phyloP scores from a whole-genome alignment of 2,888 invertebrate genomes.

The Drosophila nigricruria region DNA sequence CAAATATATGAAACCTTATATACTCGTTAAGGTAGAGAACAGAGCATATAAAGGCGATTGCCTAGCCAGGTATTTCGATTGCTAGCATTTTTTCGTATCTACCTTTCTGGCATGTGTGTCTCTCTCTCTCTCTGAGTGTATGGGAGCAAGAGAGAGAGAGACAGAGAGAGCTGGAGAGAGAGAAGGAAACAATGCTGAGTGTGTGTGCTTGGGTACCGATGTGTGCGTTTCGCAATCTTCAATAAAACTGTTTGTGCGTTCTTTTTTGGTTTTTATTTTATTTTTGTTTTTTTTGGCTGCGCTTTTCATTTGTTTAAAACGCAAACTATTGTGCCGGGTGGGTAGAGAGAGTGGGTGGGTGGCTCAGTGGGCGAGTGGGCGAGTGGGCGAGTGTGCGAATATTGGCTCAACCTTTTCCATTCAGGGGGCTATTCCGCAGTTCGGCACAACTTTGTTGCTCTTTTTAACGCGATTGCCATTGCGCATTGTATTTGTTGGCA shows the following conservation, averaged over 20 bases:
- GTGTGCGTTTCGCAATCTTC: constrained; percentile 73
- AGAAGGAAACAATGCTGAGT: background rate
- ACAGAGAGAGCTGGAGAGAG: background rate
- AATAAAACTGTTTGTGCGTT: constrained; percentile 75
- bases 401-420: constrained; percentile 10
- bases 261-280: background rate
- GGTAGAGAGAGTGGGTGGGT: background rate
- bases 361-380: background rate
- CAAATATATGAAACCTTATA: too few relatives aligned
- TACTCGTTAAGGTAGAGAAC: background rate
- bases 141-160: background rate
- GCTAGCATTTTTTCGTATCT: constrained; percentile 78
- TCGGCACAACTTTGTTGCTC: constrained; percentile 74
- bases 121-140: constrained; percentile 14
- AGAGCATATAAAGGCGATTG: constrained; percentile 16
- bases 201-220: constrained; percentile 3
- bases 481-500: constrained; percentile 79
- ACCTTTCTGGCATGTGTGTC: constrained; percentile 58
- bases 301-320: constrained; percentile 81
- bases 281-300: constrained; percentile 57
- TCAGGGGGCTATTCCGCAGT: constrained; percentile 10
- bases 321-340: constrained; percentile 71
- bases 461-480: constrained; percentile 76
- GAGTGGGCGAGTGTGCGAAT: background rate
- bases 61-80: constrained; percentile 68